These are phyloP conservation scores for Idaea straminata DNA, from an alignment of 2,888 invertebrate genomes.

Conservation along the genomic window DNA sequence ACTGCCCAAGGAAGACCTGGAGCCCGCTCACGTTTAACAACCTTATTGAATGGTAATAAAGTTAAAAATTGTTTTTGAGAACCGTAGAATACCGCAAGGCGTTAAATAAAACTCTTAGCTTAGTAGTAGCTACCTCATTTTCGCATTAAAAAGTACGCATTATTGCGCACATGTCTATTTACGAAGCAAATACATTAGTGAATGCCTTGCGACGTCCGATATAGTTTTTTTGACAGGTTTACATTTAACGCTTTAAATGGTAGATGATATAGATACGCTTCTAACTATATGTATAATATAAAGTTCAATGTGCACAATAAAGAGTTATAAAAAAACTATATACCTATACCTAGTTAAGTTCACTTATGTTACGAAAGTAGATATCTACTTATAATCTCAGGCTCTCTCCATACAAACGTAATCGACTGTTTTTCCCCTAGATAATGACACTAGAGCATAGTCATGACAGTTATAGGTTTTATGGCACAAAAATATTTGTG, in stretches of 20 bases:
- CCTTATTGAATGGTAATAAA: constrained; percentile 6
- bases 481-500: too few relatives aligned
- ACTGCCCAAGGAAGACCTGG: constrained; percentile 36
- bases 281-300: neutral
- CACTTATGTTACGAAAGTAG: neutral
- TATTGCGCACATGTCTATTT: neutral
- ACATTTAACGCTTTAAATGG: neutral
- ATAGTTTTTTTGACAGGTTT: neutral
- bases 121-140: neutral
- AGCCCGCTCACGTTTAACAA: constrained; percentile 52
- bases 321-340: neutral
- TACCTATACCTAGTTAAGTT: neutral
- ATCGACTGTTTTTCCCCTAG: too few relatives aligned
- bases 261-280: neutral
- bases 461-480: too few relatives aligned
- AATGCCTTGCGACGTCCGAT: neutral
- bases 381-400: neutral
- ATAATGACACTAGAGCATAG: too few relatives aligned
- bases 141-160: neutral
- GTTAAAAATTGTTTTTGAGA: neutral
- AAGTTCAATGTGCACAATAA: neutral
- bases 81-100: neutral
- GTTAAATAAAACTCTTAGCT: neutral
- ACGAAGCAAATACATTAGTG: neutral
- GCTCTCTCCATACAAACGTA: too few relatives aligned